These are phyloP conservation scores for Pachyseris speciosa DNA, from an alignment of 64 coral and sea anemone species.

Conservation along the genomic window DNA sequence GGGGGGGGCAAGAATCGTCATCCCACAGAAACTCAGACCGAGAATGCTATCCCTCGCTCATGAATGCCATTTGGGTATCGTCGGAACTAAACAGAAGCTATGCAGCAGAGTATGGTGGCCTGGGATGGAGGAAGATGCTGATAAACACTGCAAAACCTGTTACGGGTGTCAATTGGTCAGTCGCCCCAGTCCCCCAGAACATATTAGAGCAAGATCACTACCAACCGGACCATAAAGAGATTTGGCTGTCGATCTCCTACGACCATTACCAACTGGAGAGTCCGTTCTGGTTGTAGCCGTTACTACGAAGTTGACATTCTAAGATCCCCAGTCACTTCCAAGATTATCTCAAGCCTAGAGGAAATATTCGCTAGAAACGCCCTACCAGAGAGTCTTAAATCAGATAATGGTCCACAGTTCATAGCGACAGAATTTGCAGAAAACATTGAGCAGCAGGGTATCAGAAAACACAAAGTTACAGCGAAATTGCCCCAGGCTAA, in stretches of 20 bases:
- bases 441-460: too few species aligned
- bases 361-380: slow-evolving; percentile 51
- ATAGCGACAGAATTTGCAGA: too few species aligned
- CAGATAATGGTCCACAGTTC: slow-evolving; percentile 49
- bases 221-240: neutral
- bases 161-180: slow-evolving; percentile 13
- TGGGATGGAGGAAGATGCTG: neutral
- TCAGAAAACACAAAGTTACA: too few species aligned
- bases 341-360: slow-evolving; percentile 21
- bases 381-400: slow-evolving; percentile 18
- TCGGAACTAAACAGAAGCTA: slow-evolving; percentile 10
- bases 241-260: slow-evolving; percentile 17
- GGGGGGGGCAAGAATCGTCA: neutral
- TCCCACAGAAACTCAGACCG: neutral
- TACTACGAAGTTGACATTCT: slow-evolving; percentile 36
- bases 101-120: too few species aligned
- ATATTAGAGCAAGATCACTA: neutral
- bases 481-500: slow-evolving; percentile 30
- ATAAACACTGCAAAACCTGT: slow-evolving; percentile 21
- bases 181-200: neutral
- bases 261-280: slow-evolving; percentile 44
- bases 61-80: slow-evolving; percentile 10
- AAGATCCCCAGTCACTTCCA: slow-evolving; percentile 1
- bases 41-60: slow-evolving; percentile 2
- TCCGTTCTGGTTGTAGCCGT: slow-evolving; percentile 41